Percentiles rank a stretch among this genome's conserved stretches.
These are phyloP conservation scores for Apomyelois bistriatella DNA, from an alignment of 2,888 invertebrate genomes.

Conservation along the genomic window DNA sequence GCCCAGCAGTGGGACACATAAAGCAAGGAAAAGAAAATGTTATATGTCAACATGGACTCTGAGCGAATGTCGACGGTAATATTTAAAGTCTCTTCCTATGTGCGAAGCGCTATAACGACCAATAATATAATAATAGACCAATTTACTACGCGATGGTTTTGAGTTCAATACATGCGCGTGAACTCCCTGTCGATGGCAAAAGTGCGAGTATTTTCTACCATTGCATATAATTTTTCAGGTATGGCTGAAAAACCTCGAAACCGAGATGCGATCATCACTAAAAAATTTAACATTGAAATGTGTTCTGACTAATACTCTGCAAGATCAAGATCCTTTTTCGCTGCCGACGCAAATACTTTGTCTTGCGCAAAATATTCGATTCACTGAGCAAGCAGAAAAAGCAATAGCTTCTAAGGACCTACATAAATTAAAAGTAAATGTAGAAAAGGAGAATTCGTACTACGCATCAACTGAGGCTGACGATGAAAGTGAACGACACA, in stretches of 20 bases:
- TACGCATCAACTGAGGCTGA: constrained; percentile 76
- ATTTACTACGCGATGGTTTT: no score
- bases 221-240: constrained; percentile 50
- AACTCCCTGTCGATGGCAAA: no score
- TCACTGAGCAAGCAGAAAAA: constrained; percentile 91
- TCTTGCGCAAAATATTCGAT: constrained; percentile 90
- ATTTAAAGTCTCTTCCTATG: no score
- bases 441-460: constrained; percentile 73
- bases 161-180: no score
- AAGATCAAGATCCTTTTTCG: constrained; percentile 71
- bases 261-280: constrained; percentile 86
- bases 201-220: no score
- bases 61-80: no score
- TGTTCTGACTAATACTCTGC: constrained; percentile 63
- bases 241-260: constrained; percentile 90
- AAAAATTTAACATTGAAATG: constrained; percentile 83
- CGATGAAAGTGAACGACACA: constrained; percentile 85
- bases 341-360: constrained; percentile 89
- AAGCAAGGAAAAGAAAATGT: no score
- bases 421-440: constrained; percentile 67
- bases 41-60: no score
- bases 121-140: no score
- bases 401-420: constrained; percentile 85
- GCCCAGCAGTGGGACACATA: no score
- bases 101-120: no score